A percentile compares a stretch with the other conserved stretches of the same genome.
These are phyloP conservation scores for Addax nasomaculatus DNA, from an alignment of 2,113 vertebrate species.

Conservation along the genomic window DNA sequence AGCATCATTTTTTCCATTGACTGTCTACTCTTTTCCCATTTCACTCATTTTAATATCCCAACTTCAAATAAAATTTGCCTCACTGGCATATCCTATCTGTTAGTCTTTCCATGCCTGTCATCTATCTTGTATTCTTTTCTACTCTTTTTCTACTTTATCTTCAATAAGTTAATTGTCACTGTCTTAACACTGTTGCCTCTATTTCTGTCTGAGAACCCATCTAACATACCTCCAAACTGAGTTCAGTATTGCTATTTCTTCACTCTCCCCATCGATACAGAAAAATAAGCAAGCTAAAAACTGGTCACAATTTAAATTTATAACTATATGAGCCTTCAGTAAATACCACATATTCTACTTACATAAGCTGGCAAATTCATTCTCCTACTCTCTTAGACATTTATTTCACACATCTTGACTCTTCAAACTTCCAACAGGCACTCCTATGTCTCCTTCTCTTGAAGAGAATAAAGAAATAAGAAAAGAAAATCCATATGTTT, in stretches of 20 bases:
- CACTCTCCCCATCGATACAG: not conserved
- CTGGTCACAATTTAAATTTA: not conserved
- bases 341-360: not conserved
- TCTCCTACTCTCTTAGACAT: not conserved
- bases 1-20: not conserved
- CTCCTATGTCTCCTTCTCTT: not conserved
- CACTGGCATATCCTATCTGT: not conserved
- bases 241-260: not conserved
- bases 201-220: not conserved
- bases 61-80: not conserved
- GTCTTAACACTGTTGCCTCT: not conserved
- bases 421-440: not conserved
- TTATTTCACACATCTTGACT: not conserved
- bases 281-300: not conserved
- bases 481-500: not conserved
- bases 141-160: not conserved
- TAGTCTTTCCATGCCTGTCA: not conserved
- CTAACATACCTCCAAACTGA: not conserved
- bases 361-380: not conserved
- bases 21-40: not conserved
- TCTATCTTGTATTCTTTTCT: not conserved
- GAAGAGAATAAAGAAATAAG: not conserved
- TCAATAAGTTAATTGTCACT: not conserved
- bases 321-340: not conserved
- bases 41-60: not conserved